Evolutionary conservation across 2,113 vertebrate species (phyloP), one percentile per base, ranked within the genome.

Genomic region (Dipodomys merriami): DNA sequence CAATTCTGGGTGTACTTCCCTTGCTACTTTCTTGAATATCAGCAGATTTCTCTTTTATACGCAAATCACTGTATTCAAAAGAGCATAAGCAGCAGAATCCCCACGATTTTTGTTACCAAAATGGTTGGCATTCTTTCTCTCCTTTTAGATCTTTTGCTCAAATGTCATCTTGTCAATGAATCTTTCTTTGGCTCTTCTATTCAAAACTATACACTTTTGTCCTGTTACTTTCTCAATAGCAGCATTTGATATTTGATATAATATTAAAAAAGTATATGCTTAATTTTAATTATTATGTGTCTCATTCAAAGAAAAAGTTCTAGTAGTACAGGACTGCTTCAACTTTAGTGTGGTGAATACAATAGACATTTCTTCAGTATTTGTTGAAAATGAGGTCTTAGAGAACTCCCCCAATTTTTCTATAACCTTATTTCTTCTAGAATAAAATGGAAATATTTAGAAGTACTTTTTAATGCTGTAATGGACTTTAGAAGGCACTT

Each of bases 381-480:
- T 85, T 88, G 18, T 44, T 88, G 86, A 77, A 77, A 77, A 68
- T 44, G 35, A 85, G n/a, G 29, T 33, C 35, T 85, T 87, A 46
- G 11, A 79, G 67, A 86, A 65, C 19, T 80, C 49, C 69, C 12
- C 6, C 23, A 39, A 22, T 62, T 73, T 77, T 79, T 90, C 33
- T 74, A 29, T 72, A 83, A 82, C 69, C 74, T 35, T 25, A 84
- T 82, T 82, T 94, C 46, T 33, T 69, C 7, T 33, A 30, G 22
- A 82, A 7, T 53, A 82, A 77, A 91, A n/a, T 19, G 35, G 18
- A 15, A 65, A 11, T 49, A 35, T 81, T 87, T 74, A 25, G 30
- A 57, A 35, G 4, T 65, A 8, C 15, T 19, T 60, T 80, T 71
- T 85, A 57, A 49, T 82, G 15, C 18, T 68, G 4, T 49, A n/a